These are phyloP conservation scores for Pemphredon lugubris DNA, from an alignment of 2,888 invertebrate genomes.

Conservation along the genomic window DNA sequence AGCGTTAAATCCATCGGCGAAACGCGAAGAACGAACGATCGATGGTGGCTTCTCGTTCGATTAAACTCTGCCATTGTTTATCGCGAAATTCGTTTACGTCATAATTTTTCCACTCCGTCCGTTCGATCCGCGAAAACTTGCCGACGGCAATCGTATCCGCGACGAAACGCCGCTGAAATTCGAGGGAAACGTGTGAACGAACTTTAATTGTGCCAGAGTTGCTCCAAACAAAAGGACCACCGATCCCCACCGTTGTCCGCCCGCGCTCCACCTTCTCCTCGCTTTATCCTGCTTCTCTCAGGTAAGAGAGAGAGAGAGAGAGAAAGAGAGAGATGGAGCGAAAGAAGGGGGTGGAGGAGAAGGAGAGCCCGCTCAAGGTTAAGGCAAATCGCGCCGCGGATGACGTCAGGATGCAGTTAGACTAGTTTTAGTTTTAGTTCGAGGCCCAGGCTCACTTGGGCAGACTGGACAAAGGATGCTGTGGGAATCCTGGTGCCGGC, in stretches of 20 bases:
- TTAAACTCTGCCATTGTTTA: not conserved
- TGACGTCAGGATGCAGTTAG: constrained; percentile 80
- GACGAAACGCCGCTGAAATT: constrained; percentile 53
- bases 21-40: not conserved
- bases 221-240: constrained; percentile 65
- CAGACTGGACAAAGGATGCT: constrained; percentile 74
- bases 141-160: constrained; percentile 27
- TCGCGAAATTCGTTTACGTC: not conserved
- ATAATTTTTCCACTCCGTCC: constrained; percentile 17
- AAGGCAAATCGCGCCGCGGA: constrained; percentile 76
- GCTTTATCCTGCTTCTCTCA: constrained; percentile 52
- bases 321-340: constrained; percentile 52
- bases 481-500: constrained; percentile 62
- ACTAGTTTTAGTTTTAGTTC: constrained; percentile 79
- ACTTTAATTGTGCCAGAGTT: constrained; percentile 68
- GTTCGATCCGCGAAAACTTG: not conserved
- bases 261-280: constrained; percentile 28
- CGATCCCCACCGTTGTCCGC: constrained; percentile 25
- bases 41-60: not conserved
- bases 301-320: constrained; percentile 42
- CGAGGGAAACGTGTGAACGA: constrained; percentile 68
- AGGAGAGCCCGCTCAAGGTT: constrained; percentile 74
- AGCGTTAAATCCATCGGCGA: not conserved
- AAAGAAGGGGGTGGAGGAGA: constrained; percentile 39
- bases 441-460: constrained; percentile 64